Evolutionary conservation across 2,113 vertebrate species (phyloP).

Genomic region (Prinia subflava): DNA sequence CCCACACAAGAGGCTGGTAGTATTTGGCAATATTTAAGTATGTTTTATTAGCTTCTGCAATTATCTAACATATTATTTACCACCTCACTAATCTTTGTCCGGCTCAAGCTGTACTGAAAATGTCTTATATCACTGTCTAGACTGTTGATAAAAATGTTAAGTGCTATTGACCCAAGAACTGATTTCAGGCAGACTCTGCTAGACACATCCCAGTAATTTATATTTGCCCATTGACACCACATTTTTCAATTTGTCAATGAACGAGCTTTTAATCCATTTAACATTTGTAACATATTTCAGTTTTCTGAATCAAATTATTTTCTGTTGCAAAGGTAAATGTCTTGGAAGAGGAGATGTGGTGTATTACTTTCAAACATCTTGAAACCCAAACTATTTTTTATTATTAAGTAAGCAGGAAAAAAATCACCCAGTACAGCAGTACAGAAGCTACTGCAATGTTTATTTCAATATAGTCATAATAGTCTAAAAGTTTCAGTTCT

Average conservation of each 20-base stretch:
- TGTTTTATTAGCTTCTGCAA: neutral
- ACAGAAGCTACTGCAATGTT: neutral
- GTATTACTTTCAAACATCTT: neutral
- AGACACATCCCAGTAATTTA: neutral
- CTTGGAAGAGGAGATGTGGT: neutral
- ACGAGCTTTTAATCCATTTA: neutral
- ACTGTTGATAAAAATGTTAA: slow-evolving; percentile 38
- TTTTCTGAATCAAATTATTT: slow-evolving; percentile 1
- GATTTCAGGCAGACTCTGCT: neutral
- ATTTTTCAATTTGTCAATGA: slow-evolving; percentile 21
- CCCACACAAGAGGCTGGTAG: neutral
- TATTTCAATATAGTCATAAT: neutral
- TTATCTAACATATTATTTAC: slow-evolving; percentile 12
- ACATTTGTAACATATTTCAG: neutral
- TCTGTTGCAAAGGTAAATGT: neutral
- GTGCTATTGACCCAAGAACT: slow-evolving; percentile 23
- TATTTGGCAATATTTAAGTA: neutral
- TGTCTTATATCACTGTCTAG: slow-evolving; percentile 19
- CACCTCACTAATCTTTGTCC: neutral
- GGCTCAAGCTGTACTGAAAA: neutral
- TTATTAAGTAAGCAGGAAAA: neutral
- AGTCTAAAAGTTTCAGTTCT: neutral
- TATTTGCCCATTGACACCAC: neutral
- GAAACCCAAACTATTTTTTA: neutral
- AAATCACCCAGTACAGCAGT: neutral